Percentiles rank a stretch among this genome's conserved stretches.
Conservation (phyloP, 2,113 vertebrate species). For the Cryptotis parvus region DNA sequence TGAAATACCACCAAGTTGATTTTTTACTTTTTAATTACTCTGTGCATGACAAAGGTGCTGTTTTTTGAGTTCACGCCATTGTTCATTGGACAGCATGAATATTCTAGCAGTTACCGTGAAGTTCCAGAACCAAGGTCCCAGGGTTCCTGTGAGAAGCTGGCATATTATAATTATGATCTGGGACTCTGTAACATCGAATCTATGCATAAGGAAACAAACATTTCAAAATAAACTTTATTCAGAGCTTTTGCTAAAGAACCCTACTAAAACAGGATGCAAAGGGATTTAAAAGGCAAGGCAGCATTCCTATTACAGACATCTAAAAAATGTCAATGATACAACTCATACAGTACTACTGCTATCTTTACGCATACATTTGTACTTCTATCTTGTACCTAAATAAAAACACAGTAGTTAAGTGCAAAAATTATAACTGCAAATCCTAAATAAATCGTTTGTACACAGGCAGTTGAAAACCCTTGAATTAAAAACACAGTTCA, state of each 20-base stretch:
- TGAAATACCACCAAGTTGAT: conserved; percentile 59
- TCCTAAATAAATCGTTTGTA: conserved; percentile 28
- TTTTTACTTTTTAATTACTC: conserved; percentile 57
- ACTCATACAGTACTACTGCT: conserved; percentile 13
- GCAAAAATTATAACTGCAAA: conserved; percentile 49
- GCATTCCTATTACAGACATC: conserved; percentile 57
- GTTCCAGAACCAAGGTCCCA: conserved; percentile 90
- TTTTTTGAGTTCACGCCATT: conserved; percentile 73
- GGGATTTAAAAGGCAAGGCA: conserved; percentile 64
- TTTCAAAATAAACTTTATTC: conserved; percentile 78
- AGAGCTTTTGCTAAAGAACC: conserved; percentile 57
- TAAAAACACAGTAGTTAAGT: conserved; percentile 28
- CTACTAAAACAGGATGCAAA: conserved; percentile 59
- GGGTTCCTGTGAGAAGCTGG: conserved; percentile 87
- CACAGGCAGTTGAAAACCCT: conserved; percentile 36
- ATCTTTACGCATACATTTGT: conserved; percentile 45
- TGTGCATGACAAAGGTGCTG: conserved; percentile 87
- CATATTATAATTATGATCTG: conserved; percentile 88
- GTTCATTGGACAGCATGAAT: conserved; percentile 68
- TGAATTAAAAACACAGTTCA: not conserved
- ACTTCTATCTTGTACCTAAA: conserved; percentile 68
- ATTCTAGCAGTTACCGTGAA: conserved; percentile 86
- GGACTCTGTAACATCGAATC: conserved; percentile 92
- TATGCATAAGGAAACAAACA: conserved; percentile 85
- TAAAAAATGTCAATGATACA: conserved; percentile 24